Evolutionary conservation across 92 coral and sea anemone genomes (phyloP).

Genomic region (Heliopora coerulea): DNA sequence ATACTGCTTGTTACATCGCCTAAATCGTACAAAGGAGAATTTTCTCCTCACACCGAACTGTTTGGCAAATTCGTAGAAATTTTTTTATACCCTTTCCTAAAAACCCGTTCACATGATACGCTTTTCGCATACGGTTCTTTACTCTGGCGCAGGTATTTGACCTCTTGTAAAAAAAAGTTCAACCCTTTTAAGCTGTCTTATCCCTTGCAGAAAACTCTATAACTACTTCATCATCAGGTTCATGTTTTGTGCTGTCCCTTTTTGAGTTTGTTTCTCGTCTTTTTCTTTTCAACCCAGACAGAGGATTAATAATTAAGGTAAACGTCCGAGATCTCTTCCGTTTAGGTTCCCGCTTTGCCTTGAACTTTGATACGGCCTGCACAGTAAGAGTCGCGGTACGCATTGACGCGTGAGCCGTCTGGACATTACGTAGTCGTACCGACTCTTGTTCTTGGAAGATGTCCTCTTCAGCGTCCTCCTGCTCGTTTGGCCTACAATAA

Average conservation of each 20-base stretch:
- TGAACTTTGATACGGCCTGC: slow-evolving; percentile 70
- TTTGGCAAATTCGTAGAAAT: too few species aligned
- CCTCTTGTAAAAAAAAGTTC: too few species aligned
- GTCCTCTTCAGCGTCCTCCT: slow-evolving; percentile 61
- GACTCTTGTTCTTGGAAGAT: slow-evolving; percentile 65
- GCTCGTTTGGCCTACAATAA: slow-evolving; percentile 80
- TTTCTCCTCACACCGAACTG: too few species aligned
- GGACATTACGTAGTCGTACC: slow-evolving; percentile 64
- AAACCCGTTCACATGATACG: too few species aligned
- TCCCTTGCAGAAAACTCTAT: not conserved
- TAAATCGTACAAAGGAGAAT: too few species aligned
- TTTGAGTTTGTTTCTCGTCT: not conserved
- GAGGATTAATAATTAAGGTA: not conserved
- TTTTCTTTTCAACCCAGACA: slow-evolving; percentile 20
- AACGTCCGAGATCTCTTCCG: slow-evolving; percentile 19
- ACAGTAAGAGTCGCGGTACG: slow-evolving; percentile 74
- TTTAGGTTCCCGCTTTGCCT: slow-evolving; percentile 48
- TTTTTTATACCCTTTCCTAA: too few species aligned
- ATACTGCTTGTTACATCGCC: too few species aligned
- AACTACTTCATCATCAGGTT: not conserved
- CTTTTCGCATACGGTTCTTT: too few species aligned
- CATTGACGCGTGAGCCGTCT: slow-evolving; percentile 81
- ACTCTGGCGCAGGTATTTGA: too few species aligned
- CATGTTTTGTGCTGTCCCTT: not conserved
- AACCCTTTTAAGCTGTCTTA: too few species aligned